A percentile compares a stretch with the other conserved stretches of the same genome.
phyloP scores from a whole-genome alignment of 2,113 vertebrate species.

The Myotis brandtii region DNA sequence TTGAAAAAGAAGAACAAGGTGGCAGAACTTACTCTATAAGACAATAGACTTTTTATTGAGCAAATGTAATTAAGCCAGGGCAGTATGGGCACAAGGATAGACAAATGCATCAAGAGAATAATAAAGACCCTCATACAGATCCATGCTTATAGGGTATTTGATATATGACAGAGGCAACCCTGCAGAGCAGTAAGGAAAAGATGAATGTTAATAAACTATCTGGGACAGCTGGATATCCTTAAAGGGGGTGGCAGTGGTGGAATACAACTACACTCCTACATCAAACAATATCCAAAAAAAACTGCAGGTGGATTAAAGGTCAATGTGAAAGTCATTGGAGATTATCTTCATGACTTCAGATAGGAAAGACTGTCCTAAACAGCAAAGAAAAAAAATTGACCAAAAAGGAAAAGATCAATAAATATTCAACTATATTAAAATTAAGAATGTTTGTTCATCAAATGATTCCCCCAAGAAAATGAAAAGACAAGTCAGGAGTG shows the following conservation, averaged over 20 bases:
- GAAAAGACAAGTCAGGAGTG: conserved; percentile 4
- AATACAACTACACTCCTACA: not conserved
- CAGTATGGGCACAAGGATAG: not conserved
- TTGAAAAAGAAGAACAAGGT: conserved; percentile 49
- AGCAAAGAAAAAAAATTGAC: conserved; percentile 23
- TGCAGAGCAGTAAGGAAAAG: not conserved
- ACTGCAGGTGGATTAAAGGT: conserved; percentile 13
- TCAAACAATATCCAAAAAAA: not conserved
- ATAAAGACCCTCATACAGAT: not conserved
- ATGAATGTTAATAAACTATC: conserved; percentile 48
- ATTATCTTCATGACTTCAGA: conserved; percentile 23
- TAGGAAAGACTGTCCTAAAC: conserved; percentile 1
- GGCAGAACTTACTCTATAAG: not conserved
- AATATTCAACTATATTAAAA: conserved; percentile 49
- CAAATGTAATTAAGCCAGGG: not conserved
- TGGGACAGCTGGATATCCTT: not conserved
- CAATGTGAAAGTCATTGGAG: not conserved
- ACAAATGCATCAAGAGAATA: conserved; percentile 20
- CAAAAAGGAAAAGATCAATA: conserved; percentile 40
- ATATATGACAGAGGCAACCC: conserved; percentile 9
- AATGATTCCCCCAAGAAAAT: not conserved
- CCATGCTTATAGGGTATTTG: conserved; percentile 1
- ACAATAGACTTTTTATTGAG: not conserved
- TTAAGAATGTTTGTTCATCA: conserved; percentile 44
- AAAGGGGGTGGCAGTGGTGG: not conserved